Conservation (phyloP, 2,888 invertebrate species). For the Epinotia demarniana region DNA sequence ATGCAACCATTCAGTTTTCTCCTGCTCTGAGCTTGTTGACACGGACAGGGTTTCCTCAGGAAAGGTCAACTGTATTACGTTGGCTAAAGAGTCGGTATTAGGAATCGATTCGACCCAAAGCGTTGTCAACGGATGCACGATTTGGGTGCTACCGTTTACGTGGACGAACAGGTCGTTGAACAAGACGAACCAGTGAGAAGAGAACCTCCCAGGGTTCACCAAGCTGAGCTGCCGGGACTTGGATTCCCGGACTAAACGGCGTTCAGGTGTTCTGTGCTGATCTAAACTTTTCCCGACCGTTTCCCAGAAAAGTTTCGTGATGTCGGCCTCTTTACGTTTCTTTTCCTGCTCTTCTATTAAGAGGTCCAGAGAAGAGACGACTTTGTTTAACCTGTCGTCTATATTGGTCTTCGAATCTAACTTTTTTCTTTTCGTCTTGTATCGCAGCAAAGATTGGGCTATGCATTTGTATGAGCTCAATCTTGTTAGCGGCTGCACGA, state of each 20-base stretch:
- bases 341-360: constrained; percentile 86
- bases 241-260: constrained; percentile 92
- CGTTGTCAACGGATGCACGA: constrained; percentile 88
- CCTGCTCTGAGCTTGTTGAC: constrained; percentile 86
- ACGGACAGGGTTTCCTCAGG: constrained; percentile 92
- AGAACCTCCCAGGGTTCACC: constrained; percentile 89
- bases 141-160: constrained; percentile 87
- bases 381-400: constrained; percentile 83
- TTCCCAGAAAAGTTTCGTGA: constrained; percentile 90
- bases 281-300: constrained; percentile 87
- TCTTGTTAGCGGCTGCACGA: constrained; percentile 86
- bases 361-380: constrained; percentile 85
- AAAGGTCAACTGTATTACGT: constrained; percentile 88
- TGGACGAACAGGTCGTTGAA: constrained; percentile 93
- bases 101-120: constrained; percentile 91
- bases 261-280: constrained; percentile 85
- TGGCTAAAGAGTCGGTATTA: constrained; percentile 86
- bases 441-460: constrained; percentile 83
- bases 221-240: constrained; percentile 88
- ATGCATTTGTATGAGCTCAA: constrained; percentile 87
- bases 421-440: constrained; percentile 75
- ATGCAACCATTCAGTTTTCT: constrained; percentile 92
- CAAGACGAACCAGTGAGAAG: constrained; percentile 91
- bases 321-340: constrained; percentile 87
- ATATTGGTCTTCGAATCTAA: constrained; percentile 73